Percentiles rank a stretch among this genome's conserved stretches.
Conservation (phyloP, 2,113 vertebrate genomes). For the Muntiacus muntjak region DNA sequence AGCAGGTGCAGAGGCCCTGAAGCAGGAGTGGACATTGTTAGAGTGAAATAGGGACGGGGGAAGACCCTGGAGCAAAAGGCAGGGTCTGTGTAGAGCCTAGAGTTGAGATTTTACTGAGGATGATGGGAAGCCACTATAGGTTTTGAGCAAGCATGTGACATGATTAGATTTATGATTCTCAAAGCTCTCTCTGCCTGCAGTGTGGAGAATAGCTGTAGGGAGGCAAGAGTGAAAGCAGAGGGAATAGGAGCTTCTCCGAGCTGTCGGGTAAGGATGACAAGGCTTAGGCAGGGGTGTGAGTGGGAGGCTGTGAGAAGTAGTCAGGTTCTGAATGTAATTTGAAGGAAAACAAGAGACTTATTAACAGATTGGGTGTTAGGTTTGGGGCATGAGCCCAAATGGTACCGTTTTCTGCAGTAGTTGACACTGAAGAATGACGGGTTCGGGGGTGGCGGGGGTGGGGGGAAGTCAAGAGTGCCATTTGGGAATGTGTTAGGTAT, state of each 20-base stretch:
- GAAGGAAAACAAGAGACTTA: not conserved
- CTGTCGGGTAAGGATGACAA: not conserved
- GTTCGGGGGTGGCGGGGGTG: rapidly evolving
- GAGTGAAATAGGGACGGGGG: not conserved
- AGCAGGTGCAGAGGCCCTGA: not conserved
- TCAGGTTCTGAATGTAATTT: not conserved
- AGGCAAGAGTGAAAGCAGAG: not conserved
- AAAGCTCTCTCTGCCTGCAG: not conserved
- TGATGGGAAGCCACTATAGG: not conserved
- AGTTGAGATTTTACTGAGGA: not conserved
- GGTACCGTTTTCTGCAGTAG: not conserved
- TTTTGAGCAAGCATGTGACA: not conserved
- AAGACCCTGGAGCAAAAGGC: not conserved
- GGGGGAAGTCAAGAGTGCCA: not conserved
- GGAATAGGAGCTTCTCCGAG: not conserved
- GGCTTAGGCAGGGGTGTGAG: not conserved
- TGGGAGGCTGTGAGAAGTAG: not conserved
- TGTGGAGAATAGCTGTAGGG: not conserved
- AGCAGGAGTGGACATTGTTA: not conserved
- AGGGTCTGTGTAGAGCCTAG: not conserved
- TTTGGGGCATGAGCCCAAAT: not conserved
- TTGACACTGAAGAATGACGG: not conserved
- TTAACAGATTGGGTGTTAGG: not conserved
- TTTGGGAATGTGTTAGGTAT: not conserved
- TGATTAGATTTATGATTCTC: not conserved